Base-by-base conservation (phyloP, 2,797 vertebrate genomes). In the Scleropages formosus region DNA sequence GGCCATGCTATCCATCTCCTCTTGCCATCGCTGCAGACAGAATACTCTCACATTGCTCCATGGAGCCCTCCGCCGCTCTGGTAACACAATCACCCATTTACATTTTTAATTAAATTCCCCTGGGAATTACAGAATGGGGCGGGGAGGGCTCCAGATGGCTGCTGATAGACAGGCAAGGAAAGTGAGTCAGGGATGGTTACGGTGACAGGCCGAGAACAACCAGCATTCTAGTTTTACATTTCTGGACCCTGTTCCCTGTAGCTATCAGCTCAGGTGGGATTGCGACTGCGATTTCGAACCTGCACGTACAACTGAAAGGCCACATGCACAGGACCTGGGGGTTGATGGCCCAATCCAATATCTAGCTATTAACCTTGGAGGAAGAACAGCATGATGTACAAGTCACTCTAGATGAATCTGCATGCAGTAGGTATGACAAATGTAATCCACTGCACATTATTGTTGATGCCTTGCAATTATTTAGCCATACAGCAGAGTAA, bases 31-130 rank as follows among this genome's bases (percentile, higher is more conserved):
- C 78, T 24, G 72, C 80, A 83, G 85, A 85, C 80, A 39, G 74
- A 79, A 90, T 87, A 88, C 84, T 70, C 78, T 77, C 81, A 81
- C 81, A 83, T 83, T 85, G 75, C 81, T 87, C 84, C 66, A 79
- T 77, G 68, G 31, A 78, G 80, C 84, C 82, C 74, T 85, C 82
- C 77, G 77, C 74, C 79, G 82, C 85, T 77, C 78, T 80, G 79
- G 87, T 87, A 91, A 92, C 71, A 80, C 80, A 79, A 92, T 83
- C 83, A 78, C 70, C 70, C 56, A 15, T 4, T 53, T 91, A 13
- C 82, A 91, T 91, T 77, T 85, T 91, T 85, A 79, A 91, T 88
- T 78, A 26, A n/a, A 89, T 80, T 92, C 88, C 87, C 89, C 58
- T 81, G 88, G 89, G 90, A 93, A 92, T 91, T 90, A 78, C 77